A percentile compares a stretch with the other conserved stretches of the same genome.
Conservation (phyloP, 1,140 invertebrate genomes). For the Trissolcus basalis region DNA sequence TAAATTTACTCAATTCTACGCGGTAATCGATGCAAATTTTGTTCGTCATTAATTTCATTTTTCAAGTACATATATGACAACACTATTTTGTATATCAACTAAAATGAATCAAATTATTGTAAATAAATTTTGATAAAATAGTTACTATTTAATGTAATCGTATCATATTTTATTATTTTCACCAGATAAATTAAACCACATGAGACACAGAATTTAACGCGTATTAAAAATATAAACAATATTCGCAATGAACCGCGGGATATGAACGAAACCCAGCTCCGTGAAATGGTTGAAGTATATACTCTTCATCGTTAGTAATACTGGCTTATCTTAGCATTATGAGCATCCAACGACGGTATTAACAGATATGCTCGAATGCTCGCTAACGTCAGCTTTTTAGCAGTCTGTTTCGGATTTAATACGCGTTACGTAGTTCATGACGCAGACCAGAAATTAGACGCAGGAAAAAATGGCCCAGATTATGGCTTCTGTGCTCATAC, state of each 20-base stretch:
- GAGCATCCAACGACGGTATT: constrained; percentile 51
- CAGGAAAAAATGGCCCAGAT: background rate
- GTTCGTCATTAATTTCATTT: too few species aligned
- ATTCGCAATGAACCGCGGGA: constrained; percentile 30
- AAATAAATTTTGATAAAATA: too few species aligned
- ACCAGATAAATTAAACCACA: too few species aligned
- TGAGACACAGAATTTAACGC: too few species aligned
- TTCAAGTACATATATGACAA: too few species aligned
- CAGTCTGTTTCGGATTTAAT: constrained; percentile 40
- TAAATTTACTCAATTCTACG: too few species aligned
- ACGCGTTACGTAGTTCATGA: constrained; percentile 34
- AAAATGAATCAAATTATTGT: too few species aligned
- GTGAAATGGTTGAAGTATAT: constrained; percentile 36
- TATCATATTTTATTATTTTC: too few species aligned
- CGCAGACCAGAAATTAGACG: constrained; percentile 37
- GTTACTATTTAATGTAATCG: too few species aligned
- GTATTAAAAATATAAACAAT: constrained; percentile 9
- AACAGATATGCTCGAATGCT: constrained; percentile 49
- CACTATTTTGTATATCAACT: too few species aligned
- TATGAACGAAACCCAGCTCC: constrained; percentile 35
- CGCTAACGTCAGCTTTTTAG: constrained; percentile 51
- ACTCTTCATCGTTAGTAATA: constrained; percentile 47
- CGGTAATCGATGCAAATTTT: too few species aligned
- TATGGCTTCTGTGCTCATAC: too few species aligned
- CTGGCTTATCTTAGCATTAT: constrained; percentile 54